Conservation (phyloP, 2,797 vertebrate species). For the Melanotaenia nigrans region DNA sequence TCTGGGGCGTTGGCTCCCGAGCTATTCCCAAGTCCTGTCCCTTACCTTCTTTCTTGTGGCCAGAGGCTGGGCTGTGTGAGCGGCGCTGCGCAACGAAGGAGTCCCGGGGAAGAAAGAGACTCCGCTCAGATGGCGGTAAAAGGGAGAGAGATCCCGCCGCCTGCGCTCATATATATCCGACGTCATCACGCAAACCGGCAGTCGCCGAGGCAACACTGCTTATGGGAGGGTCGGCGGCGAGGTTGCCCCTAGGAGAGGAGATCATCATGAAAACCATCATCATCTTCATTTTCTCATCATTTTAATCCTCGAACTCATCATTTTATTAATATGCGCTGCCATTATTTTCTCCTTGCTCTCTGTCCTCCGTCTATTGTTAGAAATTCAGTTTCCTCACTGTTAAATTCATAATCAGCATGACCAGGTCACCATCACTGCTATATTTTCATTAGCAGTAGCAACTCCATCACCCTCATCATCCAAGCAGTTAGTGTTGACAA, state of each 20-base stretch:
- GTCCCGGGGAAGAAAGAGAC: slow-evolving; percentile 80
- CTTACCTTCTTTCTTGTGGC: slow-evolving; percentile 70
- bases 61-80: slow-evolving; percentile 56
- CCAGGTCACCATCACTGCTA: too few species aligned
- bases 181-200: slow-evolving; percentile 91
- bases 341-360: neutral
- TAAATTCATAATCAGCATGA: neutral
- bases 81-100: slow-evolving; percentile 78
- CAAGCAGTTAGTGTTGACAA: slow-evolving; percentile 1
- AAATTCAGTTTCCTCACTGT: neutral
- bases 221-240: slow-evolving; percentile 59
- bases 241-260: slow-evolving; percentile 8
- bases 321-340: neutral
- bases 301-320: slow-evolving; percentile 1
- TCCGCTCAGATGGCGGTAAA: slow-evolving; percentile 94
- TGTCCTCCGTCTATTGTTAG: neutral
- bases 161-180: slow-evolving; percentile 95
- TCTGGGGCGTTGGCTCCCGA: slow-evolving; percentile 7
- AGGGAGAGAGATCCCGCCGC: slow-evolving; percentile 92
- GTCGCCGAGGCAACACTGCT: slow-evolving; percentile 81
- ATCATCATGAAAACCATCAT: neutral
- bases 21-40: neutral
- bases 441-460: neutral
- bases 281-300: neutral
- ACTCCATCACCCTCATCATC: neutral